These are phyloP conservation scores for Siniperca obscura DNA, from an alignment of 2,797 vertebrate species.

Conservation along the genomic window DNA sequence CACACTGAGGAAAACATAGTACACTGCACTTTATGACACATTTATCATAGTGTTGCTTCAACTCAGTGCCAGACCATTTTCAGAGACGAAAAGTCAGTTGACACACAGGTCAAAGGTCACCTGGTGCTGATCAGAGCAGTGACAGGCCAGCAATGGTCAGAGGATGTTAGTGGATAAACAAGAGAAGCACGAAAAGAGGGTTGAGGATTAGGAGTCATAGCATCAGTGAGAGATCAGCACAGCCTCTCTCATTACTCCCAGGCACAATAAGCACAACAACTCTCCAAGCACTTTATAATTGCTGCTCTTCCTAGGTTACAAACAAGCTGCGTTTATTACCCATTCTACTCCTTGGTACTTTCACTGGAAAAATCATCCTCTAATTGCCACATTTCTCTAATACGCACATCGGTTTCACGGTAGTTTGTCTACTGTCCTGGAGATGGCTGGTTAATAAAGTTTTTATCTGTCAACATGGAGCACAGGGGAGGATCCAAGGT, in stretches of 20 bases:
- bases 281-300: conserved; percentile 82
- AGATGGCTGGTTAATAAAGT: conserved; percentile 81
- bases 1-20: conserved; percentile 20
- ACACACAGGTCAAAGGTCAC: conserved; percentile 65
- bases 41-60: conserved; percentile 16
- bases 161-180: conserved; percentile 78
- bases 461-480: conserved; percentile 79
- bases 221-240: conserved; percentile 82
- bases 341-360: conserved; percentile 63
- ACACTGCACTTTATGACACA: conserved; percentile 34
- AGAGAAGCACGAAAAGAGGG: conserved; percentile 67
- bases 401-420: conserved; percentile 69
- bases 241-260: conserved; percentile 81
- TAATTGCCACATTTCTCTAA: conserved; percentile 83
- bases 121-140: conserved; percentile 49
- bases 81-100: conserved; percentile 61
- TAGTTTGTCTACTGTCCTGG: conserved; percentile 73
- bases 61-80: conserved; percentile 38
- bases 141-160: conserved; percentile 69
- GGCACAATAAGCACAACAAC: conserved; percentile 75
- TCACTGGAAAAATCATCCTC: conserved; percentile 63
- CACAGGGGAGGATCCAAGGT: conserved; percentile 77
- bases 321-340: conserved; percentile 82
- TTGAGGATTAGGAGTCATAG: conserved; percentile 79
- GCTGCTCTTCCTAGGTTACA: conserved; percentile 76